These are phyloP conservation scores for Phyllopteryx taeniolatus DNA, from an alignment of 2,113 vertebrate genomes.

Conservation along the genomic window DNA sequence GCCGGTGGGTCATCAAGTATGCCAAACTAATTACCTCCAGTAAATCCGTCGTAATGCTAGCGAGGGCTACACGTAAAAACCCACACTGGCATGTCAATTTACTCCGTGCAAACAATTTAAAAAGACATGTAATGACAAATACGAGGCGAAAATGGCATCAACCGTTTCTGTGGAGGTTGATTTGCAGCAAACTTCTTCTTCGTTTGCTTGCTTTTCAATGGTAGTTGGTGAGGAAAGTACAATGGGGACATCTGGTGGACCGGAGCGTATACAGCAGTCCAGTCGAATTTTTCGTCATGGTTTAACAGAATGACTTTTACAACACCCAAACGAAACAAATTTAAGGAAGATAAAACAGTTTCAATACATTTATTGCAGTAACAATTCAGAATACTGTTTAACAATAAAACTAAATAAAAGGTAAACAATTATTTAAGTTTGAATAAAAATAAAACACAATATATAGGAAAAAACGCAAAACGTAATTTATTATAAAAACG, in stretches of 20 bases:
- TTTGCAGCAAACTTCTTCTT: neutral
- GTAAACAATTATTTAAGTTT: too few relatives aligned
- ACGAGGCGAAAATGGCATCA: neutral
- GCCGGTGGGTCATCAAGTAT: neutral
- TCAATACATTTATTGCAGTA: neutral
- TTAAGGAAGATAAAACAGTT: neutral
- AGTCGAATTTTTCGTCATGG: neutral
- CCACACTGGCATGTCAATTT: neutral
- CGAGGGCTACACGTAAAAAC: neutral
- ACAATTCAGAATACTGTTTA: too few relatives aligned
- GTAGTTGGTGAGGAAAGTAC: neutral
- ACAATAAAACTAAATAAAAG: too few relatives aligned
- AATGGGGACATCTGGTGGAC: neutral
- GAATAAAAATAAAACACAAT: too few relatives aligned
- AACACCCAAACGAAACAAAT: neutral
- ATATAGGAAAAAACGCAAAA: too few relatives aligned
- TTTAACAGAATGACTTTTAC: too few relatives aligned
- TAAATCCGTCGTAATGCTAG: too few relatives aligned
- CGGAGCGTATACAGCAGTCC: neutral
- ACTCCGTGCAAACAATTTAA: neutral
- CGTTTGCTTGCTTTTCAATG: constrained; percentile 3
- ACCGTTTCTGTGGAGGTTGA: neutral
- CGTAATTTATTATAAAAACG: too few relatives aligned
- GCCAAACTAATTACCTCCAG: neutral
- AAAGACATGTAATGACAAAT: neutral